Percentiles rank a stretch among this genome's conserved stretches.
Conservation (phyloP, 2,888 invertebrate genomes). For the Cheilosia impressa region DNA sequence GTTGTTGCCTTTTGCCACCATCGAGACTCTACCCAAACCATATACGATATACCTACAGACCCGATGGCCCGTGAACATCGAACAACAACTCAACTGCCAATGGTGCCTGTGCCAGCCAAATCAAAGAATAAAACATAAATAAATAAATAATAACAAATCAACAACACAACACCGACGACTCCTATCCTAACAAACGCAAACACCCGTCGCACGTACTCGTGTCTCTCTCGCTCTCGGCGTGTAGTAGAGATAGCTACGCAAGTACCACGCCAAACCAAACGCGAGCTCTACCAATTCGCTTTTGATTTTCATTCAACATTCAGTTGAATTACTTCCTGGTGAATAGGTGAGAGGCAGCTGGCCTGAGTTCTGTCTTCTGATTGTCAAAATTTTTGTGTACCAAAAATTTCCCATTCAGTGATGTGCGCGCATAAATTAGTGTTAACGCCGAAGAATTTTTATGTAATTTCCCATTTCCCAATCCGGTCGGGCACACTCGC, state of each 20-base stretch:
- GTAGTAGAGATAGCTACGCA: constrained; percentile 25
- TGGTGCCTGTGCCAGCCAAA: constrained; percentile 22
- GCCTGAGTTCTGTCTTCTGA: constrained; percentile 1
- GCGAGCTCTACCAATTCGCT: constrained; percentile 72
- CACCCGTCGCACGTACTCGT: constrained; percentile 1
- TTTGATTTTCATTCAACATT: constrained; percentile 81
- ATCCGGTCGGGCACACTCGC: constrained; percentile 13
- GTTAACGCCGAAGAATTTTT: constrained; percentile 15
- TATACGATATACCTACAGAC: constrained; percentile 21
- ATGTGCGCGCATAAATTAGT: constrained; percentile 10
- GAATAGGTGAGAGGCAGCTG: constrained; percentile 73
- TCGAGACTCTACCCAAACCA: constrained; percentile 54
- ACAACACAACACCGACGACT: constrained; percentile 59
- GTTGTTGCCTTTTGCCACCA: constrained; percentile 32
- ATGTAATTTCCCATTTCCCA: constrained; percentile 18
- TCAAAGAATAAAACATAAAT: constrained; percentile 48
- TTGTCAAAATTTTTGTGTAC: constrained; percentile 3
- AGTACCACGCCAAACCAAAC: constrained; percentile 35
- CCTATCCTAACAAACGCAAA: constrained; percentile 35
- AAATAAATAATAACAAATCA: constrained; percentile 75
- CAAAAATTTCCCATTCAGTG: constrained; percentile 6
- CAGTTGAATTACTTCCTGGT: constrained; percentile 82
- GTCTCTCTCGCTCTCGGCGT: constrained; percentile 18
- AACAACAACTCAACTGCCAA: constrained; percentile 39
- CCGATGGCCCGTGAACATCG: constrained; percentile 45